Conservation (phyloP, 2,113 vertebrate species). For the Microcebus lehilahytsara region DNA sequence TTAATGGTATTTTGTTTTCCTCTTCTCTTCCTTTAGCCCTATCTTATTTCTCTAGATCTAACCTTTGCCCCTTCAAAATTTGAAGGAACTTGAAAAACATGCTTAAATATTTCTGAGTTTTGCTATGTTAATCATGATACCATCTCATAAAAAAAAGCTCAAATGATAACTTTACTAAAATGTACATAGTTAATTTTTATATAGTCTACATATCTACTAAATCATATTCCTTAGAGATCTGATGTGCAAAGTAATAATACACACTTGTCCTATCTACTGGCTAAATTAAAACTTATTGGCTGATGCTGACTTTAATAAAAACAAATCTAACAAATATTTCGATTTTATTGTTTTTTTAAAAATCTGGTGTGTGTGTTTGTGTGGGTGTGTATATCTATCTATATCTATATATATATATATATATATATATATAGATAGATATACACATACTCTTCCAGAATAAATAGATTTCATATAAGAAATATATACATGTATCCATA, state of each 20-base stretch:
- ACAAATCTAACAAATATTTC: not conserved
- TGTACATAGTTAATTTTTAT: not conserved
- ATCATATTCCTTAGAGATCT: not conserved
- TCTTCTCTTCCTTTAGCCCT: not conserved
- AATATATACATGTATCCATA: no score
- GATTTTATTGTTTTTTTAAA: not conserved
- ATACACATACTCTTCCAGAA: no score
- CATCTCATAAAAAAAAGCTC: not conserved
- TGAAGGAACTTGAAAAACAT: not conserved
- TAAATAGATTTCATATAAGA: no score
- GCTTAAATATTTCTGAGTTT: not conserved
- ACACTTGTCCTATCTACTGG: not conserved
- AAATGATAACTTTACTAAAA: not conserved
- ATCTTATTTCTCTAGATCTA: not conserved
- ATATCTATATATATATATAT: no score
- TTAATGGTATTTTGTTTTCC: not conserved
- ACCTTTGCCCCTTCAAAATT: not conserved
- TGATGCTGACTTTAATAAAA: not conserved
- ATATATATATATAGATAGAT: no score
- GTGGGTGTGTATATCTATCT: no score
- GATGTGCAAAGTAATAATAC: not conserved
- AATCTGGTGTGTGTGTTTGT: not conserved
- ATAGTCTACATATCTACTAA: not conserved
- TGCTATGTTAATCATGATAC: not conserved
- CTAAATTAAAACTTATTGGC: not conserved